phyloP scores from a whole-genome alignment of 2,797 vertebrate species.

The Tauraco hartlaubi region DNA sequence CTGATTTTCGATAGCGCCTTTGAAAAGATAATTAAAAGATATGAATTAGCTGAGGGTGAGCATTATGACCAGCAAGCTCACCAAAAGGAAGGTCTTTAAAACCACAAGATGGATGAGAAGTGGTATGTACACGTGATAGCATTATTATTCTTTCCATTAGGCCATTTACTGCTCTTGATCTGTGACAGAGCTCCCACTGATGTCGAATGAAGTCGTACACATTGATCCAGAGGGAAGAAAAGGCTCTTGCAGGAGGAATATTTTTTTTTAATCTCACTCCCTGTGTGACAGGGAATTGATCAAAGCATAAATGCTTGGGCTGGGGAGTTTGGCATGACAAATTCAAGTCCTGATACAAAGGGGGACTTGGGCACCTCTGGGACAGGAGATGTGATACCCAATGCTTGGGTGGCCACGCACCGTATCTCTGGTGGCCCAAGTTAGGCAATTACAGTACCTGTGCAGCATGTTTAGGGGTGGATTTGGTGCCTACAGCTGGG shows the following conservation, averaged over 20 bases:
- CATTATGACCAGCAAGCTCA: not conserved
- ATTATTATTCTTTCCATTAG: slow-evolving; percentile 49
- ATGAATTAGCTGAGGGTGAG: slow-evolving; percentile 6
- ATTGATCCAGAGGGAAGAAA: slow-evolving; percentile 35
- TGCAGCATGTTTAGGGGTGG: not conserved
- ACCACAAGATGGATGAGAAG: not conserved
- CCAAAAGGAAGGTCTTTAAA: slow-evolving; percentile 36
- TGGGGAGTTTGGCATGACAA: not conserved
- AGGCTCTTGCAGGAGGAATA: not conserved
- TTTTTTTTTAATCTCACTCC: not conserved
- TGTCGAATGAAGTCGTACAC: not conserved
- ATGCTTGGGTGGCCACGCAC: accelerated
- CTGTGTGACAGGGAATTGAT: slow-evolving; percentile 7
- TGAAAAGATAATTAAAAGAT: slow-evolving; percentile 45
- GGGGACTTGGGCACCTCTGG: not conserved
- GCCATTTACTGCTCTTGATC: slow-evolving; percentile 45
- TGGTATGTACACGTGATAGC: not conserved
- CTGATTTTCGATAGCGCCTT: not conserved
- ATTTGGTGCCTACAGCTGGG: not conserved
- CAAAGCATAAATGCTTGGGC: not conserved
- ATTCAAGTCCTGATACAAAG: not conserved
- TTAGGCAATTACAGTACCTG: not conserved
- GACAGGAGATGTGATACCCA: not conserved
- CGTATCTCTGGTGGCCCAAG: not conserved
- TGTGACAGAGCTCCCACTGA: slow-evolving; percentile 13